Conservation (phyloP, 37 sponge, comb jelly and placozoan species). For the Lycopodina hypogea region DNA sequence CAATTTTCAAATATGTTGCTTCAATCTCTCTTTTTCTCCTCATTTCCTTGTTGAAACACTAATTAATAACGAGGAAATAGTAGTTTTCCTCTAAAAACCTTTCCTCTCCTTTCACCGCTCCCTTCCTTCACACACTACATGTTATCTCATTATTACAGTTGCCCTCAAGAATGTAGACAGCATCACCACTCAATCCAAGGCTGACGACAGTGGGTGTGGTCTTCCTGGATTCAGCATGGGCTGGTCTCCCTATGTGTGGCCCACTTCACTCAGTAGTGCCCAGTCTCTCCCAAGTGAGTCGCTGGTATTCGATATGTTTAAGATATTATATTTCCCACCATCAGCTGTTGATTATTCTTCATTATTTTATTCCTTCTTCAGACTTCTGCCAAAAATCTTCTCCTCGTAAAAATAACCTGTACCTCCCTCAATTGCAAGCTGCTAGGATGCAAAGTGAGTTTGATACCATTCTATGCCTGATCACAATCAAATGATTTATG, state of each 20-base stretch:
- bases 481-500: no score
- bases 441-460: constrained; percentile 7
- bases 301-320: neutral
- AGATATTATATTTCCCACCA: no score
- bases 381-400: neutral
- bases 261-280: constrained; percentile 16
- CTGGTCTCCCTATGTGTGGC: constrained; percentile 50
- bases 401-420: neutral
- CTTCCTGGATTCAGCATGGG: constrained; percentile 27
- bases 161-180: constrained; percentile 1
- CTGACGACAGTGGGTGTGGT: neutral
- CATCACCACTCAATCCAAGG: neutral
- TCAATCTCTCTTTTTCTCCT: no score
- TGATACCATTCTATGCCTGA: neutral
- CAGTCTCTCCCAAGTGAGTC: constrained; percentile 26
- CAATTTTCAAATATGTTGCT: no score
- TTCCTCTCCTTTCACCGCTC: neutral
- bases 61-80: no score
- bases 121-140: neutral
- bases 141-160: neutral
- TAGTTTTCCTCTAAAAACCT: no score
- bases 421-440: constrained; percentile 20
- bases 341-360: no score
- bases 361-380: neutral
- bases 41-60: no score